Conservation (phyloP, 1,140 invertebrate genomes). For the Heliconius congener region DNA sequence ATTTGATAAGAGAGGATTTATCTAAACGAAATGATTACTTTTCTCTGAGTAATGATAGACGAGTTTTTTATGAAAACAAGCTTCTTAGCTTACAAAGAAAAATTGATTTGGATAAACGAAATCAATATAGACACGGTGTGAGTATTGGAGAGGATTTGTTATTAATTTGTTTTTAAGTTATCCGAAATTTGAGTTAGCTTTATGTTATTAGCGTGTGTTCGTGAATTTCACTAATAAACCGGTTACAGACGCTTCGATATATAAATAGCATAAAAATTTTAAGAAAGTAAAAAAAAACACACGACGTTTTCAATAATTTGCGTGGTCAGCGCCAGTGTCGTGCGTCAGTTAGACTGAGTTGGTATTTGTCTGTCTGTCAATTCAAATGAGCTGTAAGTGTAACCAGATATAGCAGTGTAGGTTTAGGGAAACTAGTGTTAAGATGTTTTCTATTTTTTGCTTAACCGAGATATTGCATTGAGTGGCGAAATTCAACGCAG, state of each 20-base stretch:
- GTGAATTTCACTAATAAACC: too few relatives aligned
- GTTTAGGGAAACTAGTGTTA: neutral
- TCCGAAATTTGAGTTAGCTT: too few relatives aligned
- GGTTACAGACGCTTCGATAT: too few relatives aligned
- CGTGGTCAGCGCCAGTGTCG: too few relatives aligned
- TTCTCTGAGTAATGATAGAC: slow-evolving; percentile 27
- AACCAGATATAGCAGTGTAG: neutral
- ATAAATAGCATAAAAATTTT: too few relatives aligned
- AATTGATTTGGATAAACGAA: slow-evolving; percentile 30
- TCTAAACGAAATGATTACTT: slow-evolving; percentile 10
- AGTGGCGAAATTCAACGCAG: neutral
- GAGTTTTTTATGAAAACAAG: slow-evolving; percentile 38
- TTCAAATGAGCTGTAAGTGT: too few relatives aligned
- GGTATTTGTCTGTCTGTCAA: too few relatives aligned
- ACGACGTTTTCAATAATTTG: too few relatives aligned
- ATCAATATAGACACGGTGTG: slow-evolving; percentile 25
- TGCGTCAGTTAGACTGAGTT: too few relatives aligned
- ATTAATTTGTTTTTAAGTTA: neutral
- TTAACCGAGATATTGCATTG: neutral
- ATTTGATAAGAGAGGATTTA: neutral
- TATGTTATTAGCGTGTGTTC: too few relatives aligned
- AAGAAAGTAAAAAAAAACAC: too few relatives aligned
- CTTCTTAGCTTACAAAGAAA: slow-evolving; percentile 32
- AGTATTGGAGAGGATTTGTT: neutral
- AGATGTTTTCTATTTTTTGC: neutral